phyloP scores from a whole-genome alignment of 1,140 invertebrate genomes.

The Drosophila kikkawai region DNA sequence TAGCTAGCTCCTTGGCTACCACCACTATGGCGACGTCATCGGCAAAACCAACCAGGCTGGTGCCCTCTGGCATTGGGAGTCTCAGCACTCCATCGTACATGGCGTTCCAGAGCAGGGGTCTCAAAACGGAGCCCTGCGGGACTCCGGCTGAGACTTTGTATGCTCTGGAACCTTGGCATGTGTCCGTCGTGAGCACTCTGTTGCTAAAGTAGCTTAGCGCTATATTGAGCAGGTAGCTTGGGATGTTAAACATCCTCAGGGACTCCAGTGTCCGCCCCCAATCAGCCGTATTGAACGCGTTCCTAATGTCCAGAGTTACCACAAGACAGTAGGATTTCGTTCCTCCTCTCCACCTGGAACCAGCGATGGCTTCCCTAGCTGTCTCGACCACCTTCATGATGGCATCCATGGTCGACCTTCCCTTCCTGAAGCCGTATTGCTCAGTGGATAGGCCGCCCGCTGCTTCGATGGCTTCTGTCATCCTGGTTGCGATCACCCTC shows the following conservation, averaged over 20 bases:
- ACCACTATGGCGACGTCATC: background rate
- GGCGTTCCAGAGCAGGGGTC: no score
- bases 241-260: no score
- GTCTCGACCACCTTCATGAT: background rate
- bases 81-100: no score
- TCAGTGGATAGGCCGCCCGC: background rate
- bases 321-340: background rate
- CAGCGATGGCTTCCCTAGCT: background rate
- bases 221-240: no score
- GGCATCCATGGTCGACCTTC: background rate
- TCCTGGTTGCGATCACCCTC: no score
- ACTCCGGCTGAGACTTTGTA: no score
- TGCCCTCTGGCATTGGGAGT: background rate
- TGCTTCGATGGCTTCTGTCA: no score
- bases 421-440: background rate
- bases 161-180: no score
- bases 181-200: no score
- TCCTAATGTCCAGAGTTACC: background rate
- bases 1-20: background rate
- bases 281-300: background rate
- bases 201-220: no score
- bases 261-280: no score
- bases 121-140: no score
- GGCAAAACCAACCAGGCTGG: background rate
- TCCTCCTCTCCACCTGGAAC: background rate